Conservation (phyloP, 2,797 vertebrate genomes). For the Siniperca scherzeri region DNA sequence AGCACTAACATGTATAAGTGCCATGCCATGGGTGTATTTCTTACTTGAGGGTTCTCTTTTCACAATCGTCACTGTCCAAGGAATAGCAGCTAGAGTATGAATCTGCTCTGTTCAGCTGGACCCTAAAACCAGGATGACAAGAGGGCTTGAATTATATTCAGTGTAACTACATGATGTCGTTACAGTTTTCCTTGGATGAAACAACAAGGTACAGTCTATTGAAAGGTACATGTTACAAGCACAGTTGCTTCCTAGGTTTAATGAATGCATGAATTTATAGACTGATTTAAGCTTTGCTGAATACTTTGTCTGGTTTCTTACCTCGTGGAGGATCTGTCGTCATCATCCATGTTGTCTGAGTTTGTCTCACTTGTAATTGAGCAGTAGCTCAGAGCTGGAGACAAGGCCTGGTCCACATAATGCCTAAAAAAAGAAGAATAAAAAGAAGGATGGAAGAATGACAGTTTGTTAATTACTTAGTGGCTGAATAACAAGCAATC, state of each 20-base stretch:
- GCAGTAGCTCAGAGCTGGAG: constrained; percentile 75
- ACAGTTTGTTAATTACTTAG: constrained; percentile 10
- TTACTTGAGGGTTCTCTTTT: constrained; percentile 75
- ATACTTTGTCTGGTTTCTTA: constrained; percentile 40
- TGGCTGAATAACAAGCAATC: background rate
- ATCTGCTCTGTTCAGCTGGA: constrained; percentile 70
- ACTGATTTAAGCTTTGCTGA: constrained; percentile 4
- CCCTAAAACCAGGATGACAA: constrained; percentile 55
- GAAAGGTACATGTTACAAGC: background rate
- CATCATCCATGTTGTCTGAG: background rate
- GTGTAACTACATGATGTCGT: background rate
- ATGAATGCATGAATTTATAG: background rate
- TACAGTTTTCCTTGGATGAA: background rate
- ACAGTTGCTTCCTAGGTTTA: background rate
- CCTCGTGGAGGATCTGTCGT: constrained; percentile 46
- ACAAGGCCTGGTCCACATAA: constrained; percentile 50
- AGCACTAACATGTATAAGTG: background rate
- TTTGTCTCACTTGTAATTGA: constrained; percentile 73
- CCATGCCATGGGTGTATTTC: constrained; percentile 15
- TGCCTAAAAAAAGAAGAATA: constrained; percentile 40
- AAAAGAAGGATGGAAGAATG: background rate
- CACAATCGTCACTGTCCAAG: constrained; percentile 77
- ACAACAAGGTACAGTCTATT: background rate
- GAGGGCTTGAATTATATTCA: background rate
- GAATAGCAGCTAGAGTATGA: constrained; percentile 82